Evolutionary conservation across 2,113 vertebrate genomes (phyloP).

Genomic region (Cyanistes caeruleus): DNA sequence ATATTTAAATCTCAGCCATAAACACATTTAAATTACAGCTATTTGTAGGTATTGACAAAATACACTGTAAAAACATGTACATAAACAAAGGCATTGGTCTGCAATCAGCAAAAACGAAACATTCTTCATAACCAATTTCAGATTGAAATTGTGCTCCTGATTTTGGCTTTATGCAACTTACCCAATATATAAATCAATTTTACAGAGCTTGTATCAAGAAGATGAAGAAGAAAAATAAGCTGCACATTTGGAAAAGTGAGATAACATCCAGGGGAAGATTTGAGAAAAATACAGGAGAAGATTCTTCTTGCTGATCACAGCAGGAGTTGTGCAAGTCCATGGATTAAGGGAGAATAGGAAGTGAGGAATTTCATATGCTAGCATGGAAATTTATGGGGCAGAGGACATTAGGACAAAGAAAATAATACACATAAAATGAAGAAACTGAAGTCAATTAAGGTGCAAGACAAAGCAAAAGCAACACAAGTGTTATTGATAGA

Average conservation of each 20-base stretch:
- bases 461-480: not conserved
- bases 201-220: not conserved
- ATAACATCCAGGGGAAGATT: not conserved
- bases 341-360: not conserved
- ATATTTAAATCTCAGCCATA: not conserved
- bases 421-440: not conserved
- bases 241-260: not conserved
- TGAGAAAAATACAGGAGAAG: not conserved
- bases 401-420: not conserved
- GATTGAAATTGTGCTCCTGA: not conserved
- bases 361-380: not conserved
- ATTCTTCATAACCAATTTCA: not conserved
- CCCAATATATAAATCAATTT: not conserved
- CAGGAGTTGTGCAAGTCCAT: not conserved
- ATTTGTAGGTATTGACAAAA: not conserved
- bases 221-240: not conserved
- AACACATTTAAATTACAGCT: not conserved
- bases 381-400: not conserved
- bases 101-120: not conserved
- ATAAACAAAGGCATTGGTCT: not conserved
- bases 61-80: not conserved
- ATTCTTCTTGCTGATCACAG: not conserved
- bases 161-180: not conserved
- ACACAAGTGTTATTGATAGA: fast-evolving
- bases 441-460: not conserved